Conservation (phyloP, 2,888 invertebrate genomes). For the Heliconius ethilla region DNA sequence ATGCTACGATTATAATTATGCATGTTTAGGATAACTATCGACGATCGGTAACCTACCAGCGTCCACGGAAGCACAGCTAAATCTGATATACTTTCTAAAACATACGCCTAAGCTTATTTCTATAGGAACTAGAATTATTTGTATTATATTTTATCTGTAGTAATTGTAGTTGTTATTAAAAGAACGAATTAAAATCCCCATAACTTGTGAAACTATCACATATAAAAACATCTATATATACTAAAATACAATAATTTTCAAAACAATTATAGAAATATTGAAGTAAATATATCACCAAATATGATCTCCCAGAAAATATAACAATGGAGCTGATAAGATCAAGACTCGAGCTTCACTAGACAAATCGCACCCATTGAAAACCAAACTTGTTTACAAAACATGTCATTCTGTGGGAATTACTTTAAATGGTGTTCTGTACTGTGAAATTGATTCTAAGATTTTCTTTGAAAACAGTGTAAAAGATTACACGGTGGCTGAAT, state of each 20-base stretch:
- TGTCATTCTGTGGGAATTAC: constrained; percentile 65
- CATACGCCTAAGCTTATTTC: constrained; percentile 1
- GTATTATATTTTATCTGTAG: too few relatives aligned
- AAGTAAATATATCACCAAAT: constrained; percentile 42
- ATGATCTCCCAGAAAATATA: constrained; percentile 55
- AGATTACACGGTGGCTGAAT: constrained; percentile 47
- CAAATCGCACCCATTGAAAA: constrained; percentile 70
- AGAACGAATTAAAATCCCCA: not conserved
- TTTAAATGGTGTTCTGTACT: constrained; percentile 61
- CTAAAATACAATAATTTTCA: not conserved
- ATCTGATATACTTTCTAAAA: constrained; percentile 26
- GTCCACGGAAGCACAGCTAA: constrained; percentile 42
- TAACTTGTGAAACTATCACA: not conserved
- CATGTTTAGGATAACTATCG: constrained; percentile 76
- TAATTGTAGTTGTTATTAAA: too few relatives aligned
- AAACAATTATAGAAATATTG: constrained; percentile 52
- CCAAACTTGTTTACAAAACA: constrained; percentile 74
- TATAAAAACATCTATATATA: not conserved
- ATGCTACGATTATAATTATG: constrained; percentile 76
- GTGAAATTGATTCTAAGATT: constrained; percentile 70
- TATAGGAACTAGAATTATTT: not conserved
- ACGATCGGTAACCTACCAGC: constrained; percentile 52
- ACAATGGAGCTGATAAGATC: constrained; percentile 74
- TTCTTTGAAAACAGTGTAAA: constrained; percentile 46
- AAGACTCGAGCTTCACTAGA: constrained; percentile 65